Conservation (phyloP, 2,888 invertebrate species). For the Leucophenga montana region DNA sequence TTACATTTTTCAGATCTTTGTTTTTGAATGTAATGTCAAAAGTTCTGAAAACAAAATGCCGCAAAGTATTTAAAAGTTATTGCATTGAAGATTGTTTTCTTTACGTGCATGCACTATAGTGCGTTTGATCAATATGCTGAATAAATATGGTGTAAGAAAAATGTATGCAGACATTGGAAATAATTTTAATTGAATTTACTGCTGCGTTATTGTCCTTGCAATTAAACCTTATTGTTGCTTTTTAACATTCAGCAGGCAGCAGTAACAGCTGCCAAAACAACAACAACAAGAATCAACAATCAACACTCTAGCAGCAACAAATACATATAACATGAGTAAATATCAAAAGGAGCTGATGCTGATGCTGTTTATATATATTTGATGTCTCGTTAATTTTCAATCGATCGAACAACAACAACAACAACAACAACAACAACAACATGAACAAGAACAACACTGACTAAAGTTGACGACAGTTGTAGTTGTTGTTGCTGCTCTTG, state of each 20-base stretch:
- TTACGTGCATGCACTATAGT: too few species aligned
- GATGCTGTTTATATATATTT: slow-evolving; percentile 43
- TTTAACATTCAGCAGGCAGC: background rate
- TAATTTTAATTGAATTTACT: slow-evolving; percentile 23
- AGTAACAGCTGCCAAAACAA: slow-evolving; percentile 25
- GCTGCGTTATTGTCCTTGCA: background rate
- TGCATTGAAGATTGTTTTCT: too few species aligned
- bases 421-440: slow-evolving; percentile 31
- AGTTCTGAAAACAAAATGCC: too few species aligned
- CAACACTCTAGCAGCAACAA: slow-evolving; percentile 16
- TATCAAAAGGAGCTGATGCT: background rate
- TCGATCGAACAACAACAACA: slow-evolving; percentile 43
- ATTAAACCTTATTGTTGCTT: background rate
- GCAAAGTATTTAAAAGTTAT: too few species aligned
- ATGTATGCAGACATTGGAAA: background rate
- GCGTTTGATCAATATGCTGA: too few species aligned
- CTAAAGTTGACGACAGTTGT: slow-evolving; percentile 18
- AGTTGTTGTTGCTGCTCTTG: slow-evolving; percentile 31
- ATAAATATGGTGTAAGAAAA: too few species aligned
- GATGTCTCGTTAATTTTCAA: slow-evolving; percentile 43
- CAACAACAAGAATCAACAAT: slow-evolving; percentile 30
- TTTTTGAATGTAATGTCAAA: too few species aligned
- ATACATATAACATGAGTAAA: background rate
- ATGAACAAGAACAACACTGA: slow-evolving; percentile 35
- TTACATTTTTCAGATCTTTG: too few species aligned